These are phyloP conservation scores for Muscina levida DNA, from an alignment of 2,888 invertebrate genomes.

Conservation along the genomic window DNA sequence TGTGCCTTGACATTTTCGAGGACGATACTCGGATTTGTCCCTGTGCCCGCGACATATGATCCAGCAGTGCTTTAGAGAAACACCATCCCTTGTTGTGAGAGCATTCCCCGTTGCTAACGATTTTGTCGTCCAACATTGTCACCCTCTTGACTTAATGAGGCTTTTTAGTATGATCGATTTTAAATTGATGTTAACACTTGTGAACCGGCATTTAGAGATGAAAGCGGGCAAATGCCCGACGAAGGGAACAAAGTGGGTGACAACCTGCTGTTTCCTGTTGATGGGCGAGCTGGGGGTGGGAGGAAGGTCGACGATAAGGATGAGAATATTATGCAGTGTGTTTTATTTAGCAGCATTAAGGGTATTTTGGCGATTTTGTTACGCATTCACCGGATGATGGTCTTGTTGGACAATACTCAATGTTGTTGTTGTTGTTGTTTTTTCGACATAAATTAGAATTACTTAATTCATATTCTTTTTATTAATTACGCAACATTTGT, in stretches of 20 bases:
- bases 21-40: background rate
- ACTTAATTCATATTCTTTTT: slow-evolving; percentile 29
- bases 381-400: slow-evolving; percentile 32
- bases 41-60: background rate
- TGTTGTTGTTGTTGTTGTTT: background rate
- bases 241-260: slow-evolving; percentile 39
- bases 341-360: slow-evolving; percentile 39
- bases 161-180: slow-evolving; percentile 75
- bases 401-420: background rate
- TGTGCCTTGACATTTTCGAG: background rate
- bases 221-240: slow-evolving; percentile 27
- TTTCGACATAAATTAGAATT: background rate
- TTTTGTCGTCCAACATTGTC: slow-evolving; percentile 57
- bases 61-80: slow-evolving; percentile 3
- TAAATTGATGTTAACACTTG: slow-evolving; percentile 76
- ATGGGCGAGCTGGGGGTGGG: background rate
- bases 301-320: background rate
- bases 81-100: slow-evolving; percentile 21
- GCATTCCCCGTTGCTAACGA: slow-evolving; percentile 30
- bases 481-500: background rate
- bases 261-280: slow-evolving; percentile 58
- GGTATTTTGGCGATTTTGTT: slow-evolving; percentile 45
- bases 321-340: background rate
- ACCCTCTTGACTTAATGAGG: slow-evolving; percentile 77
- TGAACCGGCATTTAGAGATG: slow-evolving; percentile 48